These are phyloP conservation scores for Liparis tanakae DNA, from an alignment of 2,797 vertebrate genomes.

Conservation along the genomic window DNA sequence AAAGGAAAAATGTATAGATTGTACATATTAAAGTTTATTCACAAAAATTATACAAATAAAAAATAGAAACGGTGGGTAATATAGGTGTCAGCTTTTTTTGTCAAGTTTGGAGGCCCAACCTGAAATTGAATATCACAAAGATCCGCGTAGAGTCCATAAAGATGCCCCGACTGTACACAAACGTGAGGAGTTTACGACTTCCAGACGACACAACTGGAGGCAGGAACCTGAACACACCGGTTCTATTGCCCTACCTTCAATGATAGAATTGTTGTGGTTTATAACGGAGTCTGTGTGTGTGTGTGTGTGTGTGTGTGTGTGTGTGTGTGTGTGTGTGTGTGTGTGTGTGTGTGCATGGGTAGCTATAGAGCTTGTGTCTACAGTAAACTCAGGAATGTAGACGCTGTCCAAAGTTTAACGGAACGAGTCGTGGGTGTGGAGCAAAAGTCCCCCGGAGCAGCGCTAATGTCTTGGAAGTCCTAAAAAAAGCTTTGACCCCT, in stretches of 20 bases:
- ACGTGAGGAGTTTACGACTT: neutral
- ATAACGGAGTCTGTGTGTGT: no score
- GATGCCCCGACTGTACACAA: neutral
- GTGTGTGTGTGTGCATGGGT: conserved; percentile 15
- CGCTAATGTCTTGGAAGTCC: conserved; percentile 68
- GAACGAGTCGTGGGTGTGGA: conserved; percentile 65
- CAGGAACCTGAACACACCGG: neutral
- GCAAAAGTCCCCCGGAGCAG: conserved; percentile 64
- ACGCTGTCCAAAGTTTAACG: conserved; percentile 66
- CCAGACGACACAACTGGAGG: neutral
- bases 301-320: no score
- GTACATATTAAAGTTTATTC: neutral
- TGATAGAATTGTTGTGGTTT: conserved; percentile 11
- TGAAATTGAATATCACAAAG: neutral
- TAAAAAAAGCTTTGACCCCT: conserved; percentile 72
- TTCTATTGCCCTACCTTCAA: neutral
- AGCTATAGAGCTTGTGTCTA: conserved; percentile 45
- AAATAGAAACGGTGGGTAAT: neutral
- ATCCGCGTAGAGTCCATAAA: neutral
- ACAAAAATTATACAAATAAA: no score
- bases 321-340: no score
- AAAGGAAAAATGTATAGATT: neutral
- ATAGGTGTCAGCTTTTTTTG: neutral
- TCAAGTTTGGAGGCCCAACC: neutral
- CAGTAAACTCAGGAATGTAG: conserved; percentile 62